Evolutionary conservation across 1,140 invertebrate genomes (phyloP), one percentile per base, ranked within the genome.

Genomic region (Drosophila nasuta): DNA sequence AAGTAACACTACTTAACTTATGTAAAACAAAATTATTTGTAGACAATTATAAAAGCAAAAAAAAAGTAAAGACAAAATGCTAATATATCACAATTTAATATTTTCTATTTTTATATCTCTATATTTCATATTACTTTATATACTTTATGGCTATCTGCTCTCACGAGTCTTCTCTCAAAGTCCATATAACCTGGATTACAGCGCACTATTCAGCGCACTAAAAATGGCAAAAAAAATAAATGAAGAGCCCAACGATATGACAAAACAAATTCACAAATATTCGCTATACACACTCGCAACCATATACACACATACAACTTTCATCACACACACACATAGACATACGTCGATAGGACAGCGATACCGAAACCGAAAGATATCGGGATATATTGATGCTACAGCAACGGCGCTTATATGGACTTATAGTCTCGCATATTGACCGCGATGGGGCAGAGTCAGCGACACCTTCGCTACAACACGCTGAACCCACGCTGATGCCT

Each of bases 381-480:
- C 80, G 46, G 54, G 54, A 75, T 52, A 57, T 60, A 77, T 68
- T 51, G 65, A 57, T 73, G 77, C 65, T 72, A 59, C 59, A 43
- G 56, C 71, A 54, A 56, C 63, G 64, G 60, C 82, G 65, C 72
- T 81, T 86, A 82, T 86, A 76, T 81, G 77, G 79, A 86, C 85
- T 83, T 85, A 89, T 79, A 83, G 78, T 74, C 74, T 80, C 78
- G 66, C 85, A 83, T 88, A 83, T 89, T 89, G 85, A 89, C 85
- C 85, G 56, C 71, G 70, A 66, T 63, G 69, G 49, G 65, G 59
- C 71, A 74, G 56, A 75, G 81, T 67, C 35, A 51, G 67, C 83
- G 75, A 86, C 86, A 88, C 85, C 86, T 88, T 86, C 59, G 75
- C 63, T 20, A 72, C 64, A 69, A 57, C 64, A 68, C 75, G 56